Percentiles rank a stretch among this genome's conserved stretches.
These are phyloP conservation scores for Asteroscopus sphinx DNA, from an alignment of 2,888 invertebrate genomes.

Conservation along the genomic window DNA sequence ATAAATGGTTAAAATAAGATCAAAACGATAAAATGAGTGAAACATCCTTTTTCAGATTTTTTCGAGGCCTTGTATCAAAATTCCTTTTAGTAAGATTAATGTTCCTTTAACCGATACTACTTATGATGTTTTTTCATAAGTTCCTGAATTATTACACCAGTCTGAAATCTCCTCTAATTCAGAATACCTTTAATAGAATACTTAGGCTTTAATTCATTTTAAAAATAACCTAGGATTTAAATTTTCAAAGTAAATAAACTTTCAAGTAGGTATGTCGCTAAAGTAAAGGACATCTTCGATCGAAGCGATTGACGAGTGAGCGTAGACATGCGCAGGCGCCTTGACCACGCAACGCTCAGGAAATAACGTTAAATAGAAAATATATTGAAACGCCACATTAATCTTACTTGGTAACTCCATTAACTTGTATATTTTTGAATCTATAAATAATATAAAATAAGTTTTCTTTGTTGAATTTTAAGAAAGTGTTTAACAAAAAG, in stretches of 20 bases:
- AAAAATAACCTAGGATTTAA: slow-evolving; percentile 20
- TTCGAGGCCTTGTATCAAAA: neutral
- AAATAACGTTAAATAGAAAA: slow-evolving; percentile 49
- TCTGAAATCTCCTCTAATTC: neutral
- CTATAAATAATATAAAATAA: slow-evolving; percentile 1
- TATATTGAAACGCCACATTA: slow-evolving; percentile 24
- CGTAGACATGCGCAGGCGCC: slow-evolving; percentile 59
- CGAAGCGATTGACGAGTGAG: slow-evolving; percentile 61
- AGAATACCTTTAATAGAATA: too few species aligned
- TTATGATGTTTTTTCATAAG: neutral
- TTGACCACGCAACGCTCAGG: slow-evolving; percentile 51
- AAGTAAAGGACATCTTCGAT: slow-evolving; percentile 42
- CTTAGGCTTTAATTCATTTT: slow-evolving; percentile 10
- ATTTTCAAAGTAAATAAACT: slow-evolving; percentile 39
- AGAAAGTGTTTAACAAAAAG: slow-evolving; percentile 7
- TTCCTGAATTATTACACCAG: neutral
- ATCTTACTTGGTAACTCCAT: slow-evolving; percentile 2
- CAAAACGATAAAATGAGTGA: neutral
- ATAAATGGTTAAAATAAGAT: neutral
- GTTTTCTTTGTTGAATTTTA: too few species aligned
- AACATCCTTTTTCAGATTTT: neutral
- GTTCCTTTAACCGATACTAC: too few species aligned
- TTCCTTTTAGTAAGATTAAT: too few species aligned
- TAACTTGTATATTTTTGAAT: neutral
- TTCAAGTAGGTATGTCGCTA: slow-evolving; percentile 38